These are phyloP conservation scores for Lysiphlebus fabarum DNA, from an alignment of 1,140 invertebrate species.

Conservation along the genomic window DNA sequence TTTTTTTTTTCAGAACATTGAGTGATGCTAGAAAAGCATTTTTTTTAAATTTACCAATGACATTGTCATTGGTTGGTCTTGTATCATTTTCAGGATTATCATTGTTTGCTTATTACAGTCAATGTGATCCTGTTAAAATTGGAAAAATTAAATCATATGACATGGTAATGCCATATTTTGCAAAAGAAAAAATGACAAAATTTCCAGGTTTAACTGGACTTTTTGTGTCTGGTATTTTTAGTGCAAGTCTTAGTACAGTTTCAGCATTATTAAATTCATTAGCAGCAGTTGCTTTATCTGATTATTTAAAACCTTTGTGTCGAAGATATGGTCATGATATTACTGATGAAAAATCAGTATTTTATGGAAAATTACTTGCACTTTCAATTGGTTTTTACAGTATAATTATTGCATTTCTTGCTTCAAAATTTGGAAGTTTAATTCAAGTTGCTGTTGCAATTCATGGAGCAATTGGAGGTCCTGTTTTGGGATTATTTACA, in stretches of 20 bases:
- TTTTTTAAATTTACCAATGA: constrained; percentile 66
- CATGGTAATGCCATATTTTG: constrained; percentile 58
- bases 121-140: constrained; percentile 71
- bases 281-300: constrained; percentile 80
- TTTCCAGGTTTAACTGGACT: constrained; percentile 66
- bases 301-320: constrained; percentile 65
- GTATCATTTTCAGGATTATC: constrained; percentile 73
- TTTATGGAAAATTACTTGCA: constrained; percentile 60
- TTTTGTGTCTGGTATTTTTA: constrained; percentile 61
- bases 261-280: constrained; percentile 83
- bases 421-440: constrained; percentile 68
- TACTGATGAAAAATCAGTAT: constrained; percentile 46
- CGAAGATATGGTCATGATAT: constrained; percentile 30
- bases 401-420: constrained; percentile 68
- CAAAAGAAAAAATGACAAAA: constrained; percentile 67
- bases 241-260: constrained; percentile 79
- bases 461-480: constrained; percentile 75
- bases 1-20: constrained; percentile 58
- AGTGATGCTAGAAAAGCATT: constrained; percentile 63
- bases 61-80: constrained; percentile 60
- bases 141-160: constrained; percentile 54
- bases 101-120: constrained; percentile 70
- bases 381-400: constrained; percentile 69
- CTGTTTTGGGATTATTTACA: constrained; percentile 74
- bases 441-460: constrained; percentile 72